Evolutionary conservation across 92 coral and sea anemone genomes (phyloP).

Genomic region (Epizoanthus scotinus): DNA sequence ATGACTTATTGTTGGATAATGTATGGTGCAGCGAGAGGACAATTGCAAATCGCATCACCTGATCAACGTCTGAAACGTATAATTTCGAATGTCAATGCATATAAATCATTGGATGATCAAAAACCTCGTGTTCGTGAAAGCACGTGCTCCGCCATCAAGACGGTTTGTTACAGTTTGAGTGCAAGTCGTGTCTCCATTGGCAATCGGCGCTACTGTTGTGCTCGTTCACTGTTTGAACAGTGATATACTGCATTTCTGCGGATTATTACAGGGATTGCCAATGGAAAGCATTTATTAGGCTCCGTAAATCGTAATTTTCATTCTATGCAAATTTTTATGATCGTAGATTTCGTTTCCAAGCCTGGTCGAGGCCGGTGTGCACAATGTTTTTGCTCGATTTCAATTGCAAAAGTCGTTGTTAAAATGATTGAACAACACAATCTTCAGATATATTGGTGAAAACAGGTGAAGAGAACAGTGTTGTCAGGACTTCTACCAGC

Average conservation of each 20-base stretch:
- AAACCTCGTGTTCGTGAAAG: not conserved
- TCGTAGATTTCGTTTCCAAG: too few species aligned
- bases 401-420: too few species aligned
- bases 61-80: not conserved
- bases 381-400: too few species aligned
- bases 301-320: not conserved
- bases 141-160: slow-evolving; percentile 13
- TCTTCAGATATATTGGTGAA: too few species aligned
- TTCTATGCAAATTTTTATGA: too few species aligned
- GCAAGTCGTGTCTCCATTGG: not conserved
- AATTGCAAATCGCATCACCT: not conserved
- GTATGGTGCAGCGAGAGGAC: not conserved
- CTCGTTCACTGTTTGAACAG: too few species aligned
- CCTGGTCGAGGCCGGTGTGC: too few species aligned
- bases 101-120: not conserved
- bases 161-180: not conserved
- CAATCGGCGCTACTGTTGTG: not conserved
- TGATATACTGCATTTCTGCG: not conserved
- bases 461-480: too few species aligned
- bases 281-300: not conserved
- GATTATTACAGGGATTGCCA: not conserved
- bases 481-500: too few species aligned
- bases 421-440: too few species aligned
- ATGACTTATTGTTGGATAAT: not conserved
- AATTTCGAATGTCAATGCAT: not conserved